Conservation (phyloP, 1,140 invertebrate species). For the Wiebesia pumilae region DNA sequence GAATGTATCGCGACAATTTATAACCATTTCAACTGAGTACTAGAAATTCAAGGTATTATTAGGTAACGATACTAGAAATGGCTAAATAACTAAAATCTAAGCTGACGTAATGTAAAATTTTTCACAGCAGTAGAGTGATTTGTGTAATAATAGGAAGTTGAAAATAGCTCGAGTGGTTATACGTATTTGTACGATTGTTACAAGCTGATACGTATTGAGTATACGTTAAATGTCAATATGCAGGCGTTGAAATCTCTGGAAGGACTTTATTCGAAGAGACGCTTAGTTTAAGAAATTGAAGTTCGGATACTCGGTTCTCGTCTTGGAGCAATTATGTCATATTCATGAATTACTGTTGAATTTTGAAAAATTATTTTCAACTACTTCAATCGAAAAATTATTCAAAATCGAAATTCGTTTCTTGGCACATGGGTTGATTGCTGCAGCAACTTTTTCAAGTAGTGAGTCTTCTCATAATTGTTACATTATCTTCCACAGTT, state of each 20-base stretch:
- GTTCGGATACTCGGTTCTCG: neutral
- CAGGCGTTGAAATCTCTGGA: constrained; percentile 29
- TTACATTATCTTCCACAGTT: no score
- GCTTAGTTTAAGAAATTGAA: neutral
- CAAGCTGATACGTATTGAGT: neutral
- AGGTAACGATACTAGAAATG: no score
- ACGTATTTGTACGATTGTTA: neutral
- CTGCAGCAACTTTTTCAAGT: no score
- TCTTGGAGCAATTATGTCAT: no score
- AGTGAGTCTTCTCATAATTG: no score
- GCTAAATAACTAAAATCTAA: neutral
- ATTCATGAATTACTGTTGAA: no score
- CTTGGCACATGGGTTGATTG: no score
- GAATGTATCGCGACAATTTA: neutral
- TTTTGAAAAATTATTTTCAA: no score
- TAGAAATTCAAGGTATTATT: neutral
- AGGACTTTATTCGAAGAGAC: neutral
- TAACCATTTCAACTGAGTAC: neutral
- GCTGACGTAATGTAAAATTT: neutral
- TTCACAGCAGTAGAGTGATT: neutral
- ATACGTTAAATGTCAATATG: neutral
- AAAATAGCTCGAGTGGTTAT: neutral
- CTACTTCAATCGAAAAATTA: no score
- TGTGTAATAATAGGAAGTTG: neutral
- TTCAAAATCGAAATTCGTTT: no score